These are phyloP conservation scores for Pelecanus crispus DNA, from an alignment of 2,113 vertebrate genomes.

Conservation along the genomic window DNA sequence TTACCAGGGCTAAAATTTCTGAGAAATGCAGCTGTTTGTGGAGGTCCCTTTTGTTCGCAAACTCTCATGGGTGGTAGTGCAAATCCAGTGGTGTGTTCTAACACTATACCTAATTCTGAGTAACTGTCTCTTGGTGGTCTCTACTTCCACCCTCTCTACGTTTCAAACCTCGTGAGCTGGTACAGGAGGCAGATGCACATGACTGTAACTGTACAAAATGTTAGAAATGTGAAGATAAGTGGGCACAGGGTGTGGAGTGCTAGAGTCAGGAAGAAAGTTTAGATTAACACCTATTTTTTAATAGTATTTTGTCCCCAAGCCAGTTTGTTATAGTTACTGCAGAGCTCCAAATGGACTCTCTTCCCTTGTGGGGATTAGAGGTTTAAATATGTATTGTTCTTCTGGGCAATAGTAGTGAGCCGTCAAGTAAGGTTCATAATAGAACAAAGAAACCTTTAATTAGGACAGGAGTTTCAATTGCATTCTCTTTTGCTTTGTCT, in stretches of 20 bases:
- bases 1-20: neutral
- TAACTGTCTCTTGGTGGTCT: neutral
- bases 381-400: constrained; percentile 54
- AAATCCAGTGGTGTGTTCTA: neutral
- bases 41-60: neutral
- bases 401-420: constrained; percentile 5
- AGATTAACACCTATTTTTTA: neutral
- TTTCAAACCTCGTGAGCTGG: neutral
- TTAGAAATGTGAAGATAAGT: neutral
- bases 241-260: neutral
- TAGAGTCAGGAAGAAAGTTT: neutral
- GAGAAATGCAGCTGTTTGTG: neutral
- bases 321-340: neutral
- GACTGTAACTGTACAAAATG: neutral
- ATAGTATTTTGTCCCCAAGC: neutral
- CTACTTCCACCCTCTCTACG: neutral
- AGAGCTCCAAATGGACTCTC: neutral
- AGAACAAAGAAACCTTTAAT: constrained; percentile 50
- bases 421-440: constrained; percentile 42
- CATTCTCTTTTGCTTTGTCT: constrained; percentile 26
- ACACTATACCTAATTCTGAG: neutral
- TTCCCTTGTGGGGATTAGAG: neutral
- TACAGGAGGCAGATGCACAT: neutral
- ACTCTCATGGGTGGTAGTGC: neutral
- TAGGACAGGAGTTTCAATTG: constrained; percentile 22